phyloP scores from a whole-genome alignment of 2,113 vertebrate species.

The Lamprotornis superbus region DNA sequence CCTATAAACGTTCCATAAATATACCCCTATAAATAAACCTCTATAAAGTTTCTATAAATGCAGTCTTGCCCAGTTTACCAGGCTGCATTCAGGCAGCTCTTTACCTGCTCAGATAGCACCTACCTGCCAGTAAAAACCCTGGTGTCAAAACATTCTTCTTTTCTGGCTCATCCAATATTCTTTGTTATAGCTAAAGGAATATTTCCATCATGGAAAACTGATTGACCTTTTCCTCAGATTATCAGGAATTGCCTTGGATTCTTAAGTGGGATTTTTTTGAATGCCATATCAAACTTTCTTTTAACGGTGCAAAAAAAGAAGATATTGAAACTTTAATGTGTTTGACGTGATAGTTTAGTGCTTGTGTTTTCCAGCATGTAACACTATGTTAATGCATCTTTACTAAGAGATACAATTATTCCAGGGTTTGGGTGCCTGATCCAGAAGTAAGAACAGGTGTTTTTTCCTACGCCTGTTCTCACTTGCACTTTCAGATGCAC shows the following conservation, averaged over 20 bases:
- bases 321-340: background rate
- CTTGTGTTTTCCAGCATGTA: background rate
- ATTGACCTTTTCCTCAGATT: background rate
- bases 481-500: background rate
- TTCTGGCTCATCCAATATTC: background rate
- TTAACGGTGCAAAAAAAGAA: background rate
- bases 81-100: background rate
- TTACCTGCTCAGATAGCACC: background rate
- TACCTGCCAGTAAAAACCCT: background rate
- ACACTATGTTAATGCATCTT: background rate
- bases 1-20: background rate
- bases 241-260: background rate
- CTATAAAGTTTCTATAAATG: background rate
- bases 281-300: background rate
- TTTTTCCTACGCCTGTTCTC: slow-evolving; percentile 42
- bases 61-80: background rate
- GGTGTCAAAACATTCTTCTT: background rate
- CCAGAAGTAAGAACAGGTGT: background rate
- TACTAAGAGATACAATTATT: background rate
- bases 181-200: background rate
- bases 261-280: background rate
- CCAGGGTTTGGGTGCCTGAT: background rate
- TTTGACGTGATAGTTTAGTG: background rate
- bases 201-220: background rate
- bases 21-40: background rate